Conservation (phyloP, 2,888 invertebrate genomes). For the Lamellibrachia satsuma region DNA sequence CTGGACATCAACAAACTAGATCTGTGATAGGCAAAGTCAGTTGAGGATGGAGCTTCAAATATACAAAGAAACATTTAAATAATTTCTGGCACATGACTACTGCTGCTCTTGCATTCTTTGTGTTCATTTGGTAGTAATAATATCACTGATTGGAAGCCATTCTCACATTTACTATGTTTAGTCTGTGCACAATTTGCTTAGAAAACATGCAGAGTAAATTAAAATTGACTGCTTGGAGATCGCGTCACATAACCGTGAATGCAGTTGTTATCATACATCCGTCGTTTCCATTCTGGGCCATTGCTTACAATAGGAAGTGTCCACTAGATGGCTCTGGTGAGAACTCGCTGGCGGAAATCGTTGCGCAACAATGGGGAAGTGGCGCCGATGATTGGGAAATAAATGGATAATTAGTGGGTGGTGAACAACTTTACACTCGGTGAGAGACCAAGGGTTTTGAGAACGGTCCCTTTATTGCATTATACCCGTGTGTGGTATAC, state of each 20-base stretch:
- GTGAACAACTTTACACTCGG: neutral
- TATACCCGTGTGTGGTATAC: neutral
- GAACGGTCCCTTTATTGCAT: neutral
- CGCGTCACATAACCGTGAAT: neutral
- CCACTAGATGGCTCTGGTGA: neutral
- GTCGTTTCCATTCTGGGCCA: neutral
- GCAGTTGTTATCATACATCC: neutral
- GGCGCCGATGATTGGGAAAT: constrained; percentile 17
- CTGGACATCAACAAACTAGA: too few relatives aligned
- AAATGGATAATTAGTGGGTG: constrained; percentile 5
- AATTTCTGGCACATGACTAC: neutral
- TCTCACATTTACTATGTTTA: neutral
- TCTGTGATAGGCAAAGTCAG: too few relatives aligned
- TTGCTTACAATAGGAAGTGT: neutral
- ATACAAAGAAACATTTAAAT: neutral
- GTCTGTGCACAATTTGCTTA: neutral
- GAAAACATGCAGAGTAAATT: neutral
- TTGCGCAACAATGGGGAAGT: neutral
- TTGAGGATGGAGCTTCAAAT: neutral
- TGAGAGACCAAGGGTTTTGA: neutral
- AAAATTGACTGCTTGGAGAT: neutral
- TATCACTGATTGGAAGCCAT: neutral
- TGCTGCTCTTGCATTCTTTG: too few relatives aligned
- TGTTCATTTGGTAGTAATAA: too few relatives aligned
- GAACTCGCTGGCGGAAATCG: neutral